Base-by-base conservation (phyloP, 2,797 vertebrate genomes). In the Lagorchestes hirsutus region DNA sequence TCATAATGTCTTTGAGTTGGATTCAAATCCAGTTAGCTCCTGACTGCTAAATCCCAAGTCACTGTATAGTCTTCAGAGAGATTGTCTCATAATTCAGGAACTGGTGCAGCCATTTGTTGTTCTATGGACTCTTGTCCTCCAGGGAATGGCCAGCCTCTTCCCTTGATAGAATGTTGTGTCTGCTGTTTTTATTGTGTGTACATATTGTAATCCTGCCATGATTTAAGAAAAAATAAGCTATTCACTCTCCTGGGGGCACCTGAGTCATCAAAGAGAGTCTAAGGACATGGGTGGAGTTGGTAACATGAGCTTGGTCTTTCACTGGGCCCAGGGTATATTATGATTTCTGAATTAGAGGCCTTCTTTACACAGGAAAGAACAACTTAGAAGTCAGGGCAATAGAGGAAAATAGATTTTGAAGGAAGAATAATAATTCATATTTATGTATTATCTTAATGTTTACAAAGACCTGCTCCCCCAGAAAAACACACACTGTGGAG, bases 111-210 rank as follows among this genome's bases (percentile, higher is more conserved):
- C 24, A 10, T 87, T 50, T 87, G 74, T 87, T 87, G 74, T 87
- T 82, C n/a, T 46, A 9, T 46, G 74, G 16, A 46, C 40, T 82
- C 40, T 46, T 82, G 74, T 82, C 40, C 74, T 82, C 40, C 40
- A 46, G 74, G 74, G 74, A 87, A 87, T 87, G 24, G 24, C 74
- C 40, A 50, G 74, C 24, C 40, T 87, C 40, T 87, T 87, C 74
- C 74, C 40, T 87, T 87, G 74, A 87, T 50, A 87, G 40, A 87
- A 87, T 87, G 74, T 87, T 87, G 74, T 87, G 74, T 87, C 74
- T 87, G 40, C 40, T 10, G n/a, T 46, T 87, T 82, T 87, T 87
- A 87, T 87, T 87, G 40, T 87, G 46, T 87, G 40, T 50, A 10
- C 50, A 87, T 87, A 87, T 87, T 46, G 40, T 87, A 87, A 87